phyloP scores from a whole-genome alignment of 2,888 invertebrate genomes.

The Andrena praecox region DNA sequence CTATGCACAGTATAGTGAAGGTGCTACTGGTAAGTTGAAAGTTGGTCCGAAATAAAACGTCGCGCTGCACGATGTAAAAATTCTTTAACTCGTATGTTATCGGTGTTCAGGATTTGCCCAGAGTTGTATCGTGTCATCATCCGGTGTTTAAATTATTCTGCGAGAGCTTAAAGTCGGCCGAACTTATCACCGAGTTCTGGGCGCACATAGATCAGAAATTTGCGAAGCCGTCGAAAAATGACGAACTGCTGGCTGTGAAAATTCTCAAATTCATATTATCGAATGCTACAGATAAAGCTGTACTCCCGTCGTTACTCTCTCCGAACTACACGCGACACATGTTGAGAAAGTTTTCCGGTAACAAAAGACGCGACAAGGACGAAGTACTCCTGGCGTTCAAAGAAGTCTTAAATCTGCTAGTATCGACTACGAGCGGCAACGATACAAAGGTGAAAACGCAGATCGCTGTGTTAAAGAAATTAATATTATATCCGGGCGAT shows the following conservation, averaged over 20 bases:
- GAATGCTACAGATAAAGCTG: slow-evolving; percentile 85
- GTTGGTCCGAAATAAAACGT: neutral
- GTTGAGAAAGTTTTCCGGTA: slow-evolving; percentile 88
- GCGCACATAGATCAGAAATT: slow-evolving; percentile 85
- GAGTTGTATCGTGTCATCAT: slow-evolving; percentile 87
- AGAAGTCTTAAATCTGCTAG: slow-evolving; percentile 86
- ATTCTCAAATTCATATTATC: slow-evolving; percentile 87
- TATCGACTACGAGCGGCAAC: slow-evolving; percentile 86
- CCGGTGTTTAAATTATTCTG: slow-evolving; percentile 89
- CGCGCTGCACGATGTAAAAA: slow-evolving; percentile 12
- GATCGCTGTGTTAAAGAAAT: slow-evolving; percentile 87
- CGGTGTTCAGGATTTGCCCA: slow-evolving; percentile 87
- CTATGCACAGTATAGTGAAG: slow-evolving; percentile 86
- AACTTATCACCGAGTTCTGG: slow-evolving; percentile 87
- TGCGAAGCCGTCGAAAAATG: slow-evolving; percentile 86
- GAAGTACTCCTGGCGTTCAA: slow-evolving; percentile 87
- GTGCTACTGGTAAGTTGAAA: slow-evolving; percentile 87
- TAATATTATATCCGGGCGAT: slow-evolving; percentile 90
- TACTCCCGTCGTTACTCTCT: slow-evolving; percentile 88
- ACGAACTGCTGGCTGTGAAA: slow-evolving; percentile 88
- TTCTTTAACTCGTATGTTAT: slow-evolving; percentile 42
- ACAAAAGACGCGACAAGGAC: slow-evolving; percentile 87
- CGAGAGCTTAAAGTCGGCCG: slow-evolving; percentile 86
- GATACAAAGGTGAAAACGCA: slow-evolving; percentile 86
- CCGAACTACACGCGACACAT: slow-evolving; percentile 89